Evolutionary conservation across 2,113 vertebrate genomes (phyloP).

Genomic region (Vulpes lagopus): DNA sequence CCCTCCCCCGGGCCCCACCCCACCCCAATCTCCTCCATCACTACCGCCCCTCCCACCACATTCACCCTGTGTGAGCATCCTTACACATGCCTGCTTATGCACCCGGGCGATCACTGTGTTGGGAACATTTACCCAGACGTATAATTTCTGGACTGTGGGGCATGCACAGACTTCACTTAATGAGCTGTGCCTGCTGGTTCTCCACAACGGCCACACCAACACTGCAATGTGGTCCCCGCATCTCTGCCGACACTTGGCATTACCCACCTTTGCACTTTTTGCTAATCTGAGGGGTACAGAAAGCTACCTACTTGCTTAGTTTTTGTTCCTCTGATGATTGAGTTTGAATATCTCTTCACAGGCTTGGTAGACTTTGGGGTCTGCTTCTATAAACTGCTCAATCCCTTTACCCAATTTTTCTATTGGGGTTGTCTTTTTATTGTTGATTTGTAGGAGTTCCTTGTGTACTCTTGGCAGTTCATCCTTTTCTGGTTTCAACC

Average conservation of each 20-base stretch:
- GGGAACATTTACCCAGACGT: background rate
- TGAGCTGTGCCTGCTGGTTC: background rate
- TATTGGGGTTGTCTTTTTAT: background rate
- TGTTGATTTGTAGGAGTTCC: background rate
- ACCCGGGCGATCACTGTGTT: rapidly evolving
- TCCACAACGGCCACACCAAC: background rate
- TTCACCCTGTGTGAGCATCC: background rate
- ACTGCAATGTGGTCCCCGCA: rapidly evolving
- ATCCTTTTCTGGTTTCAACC: background rate
- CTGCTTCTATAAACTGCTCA: background rate
- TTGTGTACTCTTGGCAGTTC: background rate
- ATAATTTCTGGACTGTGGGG: background rate
- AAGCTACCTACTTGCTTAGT: background rate
- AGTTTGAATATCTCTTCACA: background rate
- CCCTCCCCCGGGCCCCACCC: no score
- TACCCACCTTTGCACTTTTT: background rate
- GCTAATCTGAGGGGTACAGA: background rate
- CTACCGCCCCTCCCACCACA: background rate
- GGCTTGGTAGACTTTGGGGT: background rate
- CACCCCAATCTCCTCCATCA: background rate
- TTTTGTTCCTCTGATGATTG: background rate
- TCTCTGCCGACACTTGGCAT: background rate
- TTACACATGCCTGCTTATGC: background rate
- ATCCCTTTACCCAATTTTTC: background rate
- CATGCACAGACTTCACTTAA: rapidly evolving